phyloP scores from a whole-genome alignment of 2,797 vertebrate genomes.

The Sus cebifrons region DNA sequence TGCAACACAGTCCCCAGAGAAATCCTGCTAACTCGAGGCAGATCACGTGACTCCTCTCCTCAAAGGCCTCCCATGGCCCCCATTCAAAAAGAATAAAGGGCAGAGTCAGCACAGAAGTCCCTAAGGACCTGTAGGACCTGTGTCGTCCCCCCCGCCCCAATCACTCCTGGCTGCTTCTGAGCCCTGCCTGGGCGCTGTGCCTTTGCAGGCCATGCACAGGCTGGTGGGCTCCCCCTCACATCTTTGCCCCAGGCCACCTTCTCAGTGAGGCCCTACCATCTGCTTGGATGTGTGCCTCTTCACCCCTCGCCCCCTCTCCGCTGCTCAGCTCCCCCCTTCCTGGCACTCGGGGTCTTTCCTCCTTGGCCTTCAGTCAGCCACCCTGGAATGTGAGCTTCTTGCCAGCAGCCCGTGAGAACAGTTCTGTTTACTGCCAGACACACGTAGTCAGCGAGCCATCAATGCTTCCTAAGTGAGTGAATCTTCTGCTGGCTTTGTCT shows the following conservation, averaged over 20 bases:
- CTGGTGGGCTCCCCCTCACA: background rate
- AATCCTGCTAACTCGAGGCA: background rate
- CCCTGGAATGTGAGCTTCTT: no score
- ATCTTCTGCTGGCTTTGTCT: background rate
- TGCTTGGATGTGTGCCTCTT: rapidly evolving
- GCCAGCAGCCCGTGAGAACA: background rate
- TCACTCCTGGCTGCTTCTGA: background rate
- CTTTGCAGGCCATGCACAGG: background rate
- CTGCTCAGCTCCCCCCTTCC: background rate
- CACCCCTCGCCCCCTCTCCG: background rate
- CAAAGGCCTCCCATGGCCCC: background rate
- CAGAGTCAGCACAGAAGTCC: background rate
- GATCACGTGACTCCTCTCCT: background rate
- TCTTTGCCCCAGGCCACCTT: background rate
- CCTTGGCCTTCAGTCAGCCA: background rate
- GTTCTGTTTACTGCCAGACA: background rate
- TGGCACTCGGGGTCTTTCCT: background rate
- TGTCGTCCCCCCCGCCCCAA: no score
- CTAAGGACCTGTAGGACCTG: no score
- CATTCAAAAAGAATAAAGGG: background rate
- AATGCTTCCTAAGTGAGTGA: background rate
- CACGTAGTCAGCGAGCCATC: background rate
- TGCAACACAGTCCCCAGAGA: background rate
- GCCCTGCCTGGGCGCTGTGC: background rate
- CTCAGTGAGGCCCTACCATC: background rate